Percentiles rank a stretch among this genome's conserved stretches.
Evolutionary conservation across 2,797 vertebrate genomes (phyloP).

Genomic region (Galago senegalensis): DNA sequence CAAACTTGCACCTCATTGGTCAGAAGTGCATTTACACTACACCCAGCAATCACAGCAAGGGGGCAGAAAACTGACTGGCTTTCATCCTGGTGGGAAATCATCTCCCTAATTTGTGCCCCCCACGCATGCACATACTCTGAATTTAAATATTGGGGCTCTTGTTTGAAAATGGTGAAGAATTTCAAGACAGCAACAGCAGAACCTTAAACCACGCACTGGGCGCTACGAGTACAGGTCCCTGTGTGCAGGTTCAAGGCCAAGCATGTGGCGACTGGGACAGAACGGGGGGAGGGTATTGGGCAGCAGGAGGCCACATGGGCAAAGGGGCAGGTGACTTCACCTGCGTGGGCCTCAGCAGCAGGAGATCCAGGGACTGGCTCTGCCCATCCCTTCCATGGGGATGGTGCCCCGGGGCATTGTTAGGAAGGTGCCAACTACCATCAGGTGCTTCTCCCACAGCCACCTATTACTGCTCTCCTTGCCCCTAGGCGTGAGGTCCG

Average conservation of each 20-base stretch:
- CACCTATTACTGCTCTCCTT: background rate
- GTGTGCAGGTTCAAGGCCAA: accelerated
- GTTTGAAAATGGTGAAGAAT: background rate
- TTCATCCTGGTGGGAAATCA: background rate
- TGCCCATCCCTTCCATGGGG: accelerated
- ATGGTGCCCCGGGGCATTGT: background rate
- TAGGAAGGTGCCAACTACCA: accelerated
- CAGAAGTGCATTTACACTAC: background rate
- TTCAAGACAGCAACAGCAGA: background rate
- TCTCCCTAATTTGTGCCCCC: background rate
- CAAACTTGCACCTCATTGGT: background rate
- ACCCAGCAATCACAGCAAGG: background rate
- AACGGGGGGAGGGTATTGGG: background rate
- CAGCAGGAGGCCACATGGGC: too few relatives aligned
- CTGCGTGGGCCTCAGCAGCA: accelerated
- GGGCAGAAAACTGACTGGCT: background rate
- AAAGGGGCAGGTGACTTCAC: background rate
- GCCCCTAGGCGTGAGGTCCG: background rate
- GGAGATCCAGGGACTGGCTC: too few relatives aligned
- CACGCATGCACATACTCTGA: too few relatives aligned
- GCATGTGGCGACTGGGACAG: background rate
- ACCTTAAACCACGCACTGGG: background rate
- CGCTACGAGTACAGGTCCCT: background rate
- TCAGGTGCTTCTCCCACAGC: too few relatives aligned
- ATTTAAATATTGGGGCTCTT: background rate